Evolutionary conservation across 2,113 vertebrate species (phyloP).

Genomic region (Siniperca chuatsi): DNA sequence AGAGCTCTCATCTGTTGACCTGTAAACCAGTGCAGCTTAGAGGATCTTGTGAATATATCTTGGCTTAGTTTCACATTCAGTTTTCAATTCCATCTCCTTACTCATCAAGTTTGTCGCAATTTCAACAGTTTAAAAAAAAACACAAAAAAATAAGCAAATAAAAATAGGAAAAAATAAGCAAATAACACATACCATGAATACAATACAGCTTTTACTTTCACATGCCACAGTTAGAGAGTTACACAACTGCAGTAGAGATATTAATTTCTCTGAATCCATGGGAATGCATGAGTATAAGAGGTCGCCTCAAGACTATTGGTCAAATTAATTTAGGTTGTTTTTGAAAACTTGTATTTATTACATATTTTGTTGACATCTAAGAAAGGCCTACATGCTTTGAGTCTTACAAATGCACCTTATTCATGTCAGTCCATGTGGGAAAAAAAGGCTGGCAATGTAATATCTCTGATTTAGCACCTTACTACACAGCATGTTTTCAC

Average conservation of each 20-base stretch:
- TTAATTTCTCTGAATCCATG: slow-evolving; percentile 76
- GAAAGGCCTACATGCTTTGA: slow-evolving; percentile 82
- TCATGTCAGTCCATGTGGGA: slow-evolving; percentile 78
- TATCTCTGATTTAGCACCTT: slow-evolving; percentile 89
- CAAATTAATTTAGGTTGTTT: slow-evolving; percentile 79
- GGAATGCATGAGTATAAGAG: slow-evolving; percentile 84
- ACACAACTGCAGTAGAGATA: slow-evolving; percentile 75
- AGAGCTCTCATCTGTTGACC: slow-evolving; percentile 85
- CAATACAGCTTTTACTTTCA: slow-evolving; percentile 81
- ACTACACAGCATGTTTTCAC: slow-evolving; percentile 88
- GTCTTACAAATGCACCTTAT: slow-evolving; percentile 89
- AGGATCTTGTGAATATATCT: slow-evolving; percentile 86
- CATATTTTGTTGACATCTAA: slow-evolving; percentile 80
- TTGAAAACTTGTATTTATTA: slow-evolving; percentile 79
- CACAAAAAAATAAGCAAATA: slow-evolving; percentile 1
- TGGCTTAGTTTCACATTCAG: slow-evolving; percentile 82
- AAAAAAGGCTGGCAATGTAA: slow-evolving; percentile 81
- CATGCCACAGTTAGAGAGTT: slow-evolving; percentile 79
- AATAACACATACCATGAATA: slow-evolving; percentile 76
- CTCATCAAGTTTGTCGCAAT: slow-evolving; percentile 72
- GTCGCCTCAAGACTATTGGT: slow-evolving; percentile 89
- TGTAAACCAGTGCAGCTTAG: slow-evolving; percentile 86
- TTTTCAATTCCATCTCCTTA: slow-evolving; percentile 79
- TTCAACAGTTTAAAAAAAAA: slow-evolving; percentile 62
- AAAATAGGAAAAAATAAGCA: slow-evolving; percentile 49